A percentile compares a stretch with the other conserved stretches of the same genome.
Conservation (phyloP, 2,797 vertebrate genomes). For the Octomys mimax region DNA sequence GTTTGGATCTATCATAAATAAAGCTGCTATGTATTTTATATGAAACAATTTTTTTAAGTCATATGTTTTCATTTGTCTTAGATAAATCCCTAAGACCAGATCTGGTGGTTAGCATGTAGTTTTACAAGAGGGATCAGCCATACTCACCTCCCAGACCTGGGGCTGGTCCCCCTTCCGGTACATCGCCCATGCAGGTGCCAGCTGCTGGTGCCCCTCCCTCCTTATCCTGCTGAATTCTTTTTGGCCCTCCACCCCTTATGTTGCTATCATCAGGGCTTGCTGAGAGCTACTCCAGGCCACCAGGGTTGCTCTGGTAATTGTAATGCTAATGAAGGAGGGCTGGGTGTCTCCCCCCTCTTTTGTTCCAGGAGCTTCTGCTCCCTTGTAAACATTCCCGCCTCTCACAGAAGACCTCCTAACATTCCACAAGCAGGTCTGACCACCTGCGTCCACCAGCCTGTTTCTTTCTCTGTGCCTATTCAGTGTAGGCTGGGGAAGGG, state of each 20-base stretch:
- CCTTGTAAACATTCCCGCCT: background rate
- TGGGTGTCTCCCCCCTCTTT: background rate
- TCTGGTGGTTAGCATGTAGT: background rate
- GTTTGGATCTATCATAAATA: conserved; percentile 20
- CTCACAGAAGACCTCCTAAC: background rate
- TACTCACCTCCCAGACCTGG: background rate
- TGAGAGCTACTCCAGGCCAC: background rate
- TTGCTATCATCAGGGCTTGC: background rate
- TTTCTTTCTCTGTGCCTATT: background rate
- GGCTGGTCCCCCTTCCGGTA: background rate
- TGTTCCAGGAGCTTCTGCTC: background rate
- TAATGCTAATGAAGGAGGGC: background rate
- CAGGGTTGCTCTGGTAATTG: background rate
- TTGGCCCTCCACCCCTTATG: background rate
- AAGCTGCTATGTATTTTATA: background rate
- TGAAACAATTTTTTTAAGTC: background rate
- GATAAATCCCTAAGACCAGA: conserved; percentile 17
- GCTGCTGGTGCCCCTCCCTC: background rate
- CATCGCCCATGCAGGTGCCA: background rate
- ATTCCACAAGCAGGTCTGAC: background rate
- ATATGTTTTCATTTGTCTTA: conserved; percentile 39
- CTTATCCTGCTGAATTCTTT: background rate
- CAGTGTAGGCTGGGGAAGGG: background rate
- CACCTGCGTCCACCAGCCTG: background rate
- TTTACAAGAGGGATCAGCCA: background rate